phyloP scores from a whole-genome alignment of 2,113 vertebrate species.

The Nibea albiflora region DNA sequence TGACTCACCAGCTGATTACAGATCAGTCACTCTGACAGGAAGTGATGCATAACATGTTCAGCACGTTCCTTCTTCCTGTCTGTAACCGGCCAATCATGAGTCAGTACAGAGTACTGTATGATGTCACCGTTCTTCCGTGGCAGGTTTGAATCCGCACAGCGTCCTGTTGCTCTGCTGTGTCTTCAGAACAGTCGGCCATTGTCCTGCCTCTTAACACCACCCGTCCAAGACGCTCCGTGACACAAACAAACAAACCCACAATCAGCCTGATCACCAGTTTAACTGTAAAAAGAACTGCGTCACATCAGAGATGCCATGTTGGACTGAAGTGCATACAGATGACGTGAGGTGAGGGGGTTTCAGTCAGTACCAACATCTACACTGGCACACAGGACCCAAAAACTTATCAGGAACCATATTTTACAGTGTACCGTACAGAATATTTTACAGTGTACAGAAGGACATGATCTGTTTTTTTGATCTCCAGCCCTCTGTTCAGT shows the following conservation, averaged over 20 bases:
- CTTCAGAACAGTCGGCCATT: slow-evolving; percentile 48
- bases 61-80: not conserved
- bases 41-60: slow-evolving; percentile 9
- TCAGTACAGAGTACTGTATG: not conserved
- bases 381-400: too few species aligned
- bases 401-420: too few species aligned
- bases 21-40: not conserved
- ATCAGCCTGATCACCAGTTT: not conserved
- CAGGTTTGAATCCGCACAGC: too few species aligned
- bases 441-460: too few species aligned
- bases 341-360: too few species aligned
- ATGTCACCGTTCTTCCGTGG: too few species aligned
- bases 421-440: too few species aligned
- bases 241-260: slow-evolving; percentile 49
- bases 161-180: slow-evolving; percentile 10
- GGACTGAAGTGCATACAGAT: too few species aligned
- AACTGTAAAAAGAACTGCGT: not conserved
- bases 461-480: too few species aligned
- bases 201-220: not conserved
- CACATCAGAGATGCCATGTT: too few species aligned
- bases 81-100: not conserved
- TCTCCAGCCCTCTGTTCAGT: too few species aligned
- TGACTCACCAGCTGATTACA: not conserved
- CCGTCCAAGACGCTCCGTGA: slow-evolving; percentile 18
- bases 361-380: too few species aligned